These are phyloP conservation scores for Plestiodon gilberti DNA, from an alignment of 2,113 vertebrate genomes.

Conservation along the genomic window DNA sequence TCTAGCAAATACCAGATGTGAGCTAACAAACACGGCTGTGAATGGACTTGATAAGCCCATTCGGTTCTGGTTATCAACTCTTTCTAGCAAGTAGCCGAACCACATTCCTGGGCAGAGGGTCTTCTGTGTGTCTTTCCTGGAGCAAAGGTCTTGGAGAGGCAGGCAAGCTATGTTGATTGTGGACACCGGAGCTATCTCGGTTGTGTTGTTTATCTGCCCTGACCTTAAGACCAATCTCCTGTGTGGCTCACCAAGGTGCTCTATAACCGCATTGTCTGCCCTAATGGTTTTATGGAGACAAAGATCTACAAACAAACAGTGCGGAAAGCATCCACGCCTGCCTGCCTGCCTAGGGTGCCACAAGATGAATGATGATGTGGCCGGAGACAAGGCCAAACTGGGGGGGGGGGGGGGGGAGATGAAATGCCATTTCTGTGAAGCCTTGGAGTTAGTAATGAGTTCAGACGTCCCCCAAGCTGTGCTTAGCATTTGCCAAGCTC, in stretches of 20 bases:
- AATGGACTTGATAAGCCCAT: neutral
- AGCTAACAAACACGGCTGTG: too few species aligned
- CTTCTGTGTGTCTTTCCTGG: neutral
- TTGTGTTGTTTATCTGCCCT: conserved; percentile 40
- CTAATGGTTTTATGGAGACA: conserved; percentile 51
- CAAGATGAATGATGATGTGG: conserved; percentile 31
- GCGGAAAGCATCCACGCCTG: neutral
- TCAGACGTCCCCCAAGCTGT: neutral
- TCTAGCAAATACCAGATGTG: neutral
- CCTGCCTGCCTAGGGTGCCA: neutral
- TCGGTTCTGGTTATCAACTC: neutral
- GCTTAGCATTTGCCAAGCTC: neutral
- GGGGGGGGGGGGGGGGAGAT: neutral
- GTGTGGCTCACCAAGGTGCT: neutral
- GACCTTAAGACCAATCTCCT: conserved; percentile 39
- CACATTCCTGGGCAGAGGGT: conserved; percentile 10
- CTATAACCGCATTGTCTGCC: conserved; percentile 42
- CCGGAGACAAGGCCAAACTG: conserved; percentile 8
- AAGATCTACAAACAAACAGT: conserved; percentile 46
- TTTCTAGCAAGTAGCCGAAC: neutral
- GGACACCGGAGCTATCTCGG: neutral
- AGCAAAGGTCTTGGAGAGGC: neutral
- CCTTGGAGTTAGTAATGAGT: neutral
- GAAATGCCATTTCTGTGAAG: conserved; percentile 14
- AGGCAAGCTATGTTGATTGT: neutral